Evolutionary conservation across 1,140 invertebrate genomes (phyloP).

Genomic region (Cheumatopsyche charites): DNA sequence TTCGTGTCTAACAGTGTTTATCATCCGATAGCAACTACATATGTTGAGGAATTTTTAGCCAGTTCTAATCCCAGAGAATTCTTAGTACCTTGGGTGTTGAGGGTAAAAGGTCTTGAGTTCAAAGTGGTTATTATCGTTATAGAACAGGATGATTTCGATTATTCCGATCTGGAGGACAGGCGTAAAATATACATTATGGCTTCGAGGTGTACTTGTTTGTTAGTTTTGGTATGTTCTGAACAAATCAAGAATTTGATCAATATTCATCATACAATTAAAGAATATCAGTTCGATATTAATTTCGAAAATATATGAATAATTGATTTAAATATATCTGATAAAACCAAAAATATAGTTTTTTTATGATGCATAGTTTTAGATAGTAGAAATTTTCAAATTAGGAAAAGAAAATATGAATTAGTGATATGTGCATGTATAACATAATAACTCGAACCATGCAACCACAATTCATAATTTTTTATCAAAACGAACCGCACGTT

Average conservation of each 20-base stretch:
- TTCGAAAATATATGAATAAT: constrained; percentile 9
- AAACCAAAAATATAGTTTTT: neutral
- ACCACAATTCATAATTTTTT: no score
- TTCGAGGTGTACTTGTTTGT: constrained; percentile 52
- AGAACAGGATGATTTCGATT: constrained; percentile 51
- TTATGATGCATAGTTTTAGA: no score
- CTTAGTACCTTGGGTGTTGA: constrained; percentile 51
- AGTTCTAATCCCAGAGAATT: constrained; percentile 49
- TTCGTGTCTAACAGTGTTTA: constrained; percentile 51
- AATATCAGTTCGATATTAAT: constrained; percentile 45
- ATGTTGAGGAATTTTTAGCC: constrained; percentile 51
- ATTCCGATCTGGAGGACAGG: constrained; percentile 51
- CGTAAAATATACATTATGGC: constrained; percentile 52
- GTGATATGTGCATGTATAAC: no score
- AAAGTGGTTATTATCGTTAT: constrained; percentile 53
- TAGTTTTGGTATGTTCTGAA: constrained; percentile 50
- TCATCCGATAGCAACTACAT: constrained; percentile 48
- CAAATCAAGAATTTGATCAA: constrained; percentile 44
- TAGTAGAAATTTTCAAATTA: no score
- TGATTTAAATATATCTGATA: no score
- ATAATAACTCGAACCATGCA: no score
- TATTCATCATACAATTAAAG: constrained; percentile 37
- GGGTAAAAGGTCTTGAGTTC: constrained; percentile 53
- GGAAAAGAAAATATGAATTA: no score
- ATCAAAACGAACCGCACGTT: no score